Base-by-base conservation (phyloP, 2,888 invertebrate species). In the Saturnia pavonia region DNA sequence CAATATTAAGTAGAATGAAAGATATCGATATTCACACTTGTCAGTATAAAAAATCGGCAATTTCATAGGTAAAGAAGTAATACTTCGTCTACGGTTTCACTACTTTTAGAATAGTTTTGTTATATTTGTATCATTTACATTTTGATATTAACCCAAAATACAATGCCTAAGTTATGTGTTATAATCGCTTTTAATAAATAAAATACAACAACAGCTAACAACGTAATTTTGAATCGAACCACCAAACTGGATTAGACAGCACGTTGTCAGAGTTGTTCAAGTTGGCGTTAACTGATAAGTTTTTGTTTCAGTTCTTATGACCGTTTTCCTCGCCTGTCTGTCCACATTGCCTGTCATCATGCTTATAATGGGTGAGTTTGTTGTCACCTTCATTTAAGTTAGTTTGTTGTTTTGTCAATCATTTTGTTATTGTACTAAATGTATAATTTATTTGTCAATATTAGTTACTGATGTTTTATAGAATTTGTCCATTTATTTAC, bases 301-400 rank as follows among this genome's bases (percentile, higher is more conserved):
- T 68, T 75, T 90, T 88, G 86, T 91, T 95, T 87, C 95, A 96
- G 96, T 96, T 85, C 86, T 96, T 73, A 96, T 96, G 88, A 96
- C 96, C 1, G 95, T 96, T 76, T 95, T 96, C 76, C 94, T 97
- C 78, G 95, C 95, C 63, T 95, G 95, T 80, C 89, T 97, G 69
- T 95, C 96, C 1, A 94, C 96, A n/a, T 88, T 97, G 76, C 96
- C 97, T 27, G 94, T 97, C 71, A 91, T 96, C 75, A 97, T 97
- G 97, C 94, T 96, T 75, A 96, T 97, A 71, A 95, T 97, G 94
- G 97, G 97, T 97, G 86, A 96, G 96, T 94, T 57, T 65, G 19
- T 9, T n/a, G 40, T 60, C 14, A 60, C 25, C 27, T 60, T 25
- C 3, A 14, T 57, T 27, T 14, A 60, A 54, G 22, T 48, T 9